Conservation (phyloP, 1,140 invertebrate genomes). For the Alviniconcha marisindica region DNA sequence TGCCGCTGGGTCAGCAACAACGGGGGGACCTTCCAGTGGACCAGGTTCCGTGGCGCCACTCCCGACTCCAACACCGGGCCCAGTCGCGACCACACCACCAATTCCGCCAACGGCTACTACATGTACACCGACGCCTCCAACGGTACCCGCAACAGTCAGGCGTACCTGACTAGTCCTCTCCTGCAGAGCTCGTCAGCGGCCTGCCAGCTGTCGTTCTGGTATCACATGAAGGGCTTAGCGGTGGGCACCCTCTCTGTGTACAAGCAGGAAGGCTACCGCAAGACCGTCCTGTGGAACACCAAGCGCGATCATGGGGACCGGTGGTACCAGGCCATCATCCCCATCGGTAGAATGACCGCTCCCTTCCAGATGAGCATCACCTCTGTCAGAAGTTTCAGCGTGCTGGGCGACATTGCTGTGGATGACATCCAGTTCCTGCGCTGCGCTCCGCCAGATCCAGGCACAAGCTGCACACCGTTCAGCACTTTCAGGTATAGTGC, state of each 20-base stretch:
- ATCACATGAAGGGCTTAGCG: conserved; percentile 84
- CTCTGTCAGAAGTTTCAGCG: conserved; percentile 66
- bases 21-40: conserved; percentile 62
- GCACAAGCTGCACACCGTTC: conserved; percentile 50
- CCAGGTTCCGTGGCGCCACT: conserved; percentile 59
- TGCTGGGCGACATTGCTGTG: conserved; percentile 85
- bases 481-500: conserved; percentile 57
- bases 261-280: conserved; percentile 44
- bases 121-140: conserved; percentile 83
- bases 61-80: conserved; percentile 83
- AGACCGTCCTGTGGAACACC: conserved; percentile 49
- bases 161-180: conserved; percentile 53
- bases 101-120: conserved; percentile 81
- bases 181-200: conserved; percentile 57
- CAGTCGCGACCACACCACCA: conserved; percentile 83
- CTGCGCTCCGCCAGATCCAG: conserved; percentile 62
- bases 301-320: conserved; percentile 58
- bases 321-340: conserved; percentile 62
- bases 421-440: conserved; percentile 83
- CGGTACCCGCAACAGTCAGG: conserved; percentile 50
- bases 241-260: conserved; percentile 59
- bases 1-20: conserved; percentile 66
- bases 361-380: conserved; percentile 68
- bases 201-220: conserved; percentile 79
- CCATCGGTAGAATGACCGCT: conserved; percentile 60